Conservation (phyloP, 2,888 invertebrate genomes). For the Sminthurinus aureus region DNA sequence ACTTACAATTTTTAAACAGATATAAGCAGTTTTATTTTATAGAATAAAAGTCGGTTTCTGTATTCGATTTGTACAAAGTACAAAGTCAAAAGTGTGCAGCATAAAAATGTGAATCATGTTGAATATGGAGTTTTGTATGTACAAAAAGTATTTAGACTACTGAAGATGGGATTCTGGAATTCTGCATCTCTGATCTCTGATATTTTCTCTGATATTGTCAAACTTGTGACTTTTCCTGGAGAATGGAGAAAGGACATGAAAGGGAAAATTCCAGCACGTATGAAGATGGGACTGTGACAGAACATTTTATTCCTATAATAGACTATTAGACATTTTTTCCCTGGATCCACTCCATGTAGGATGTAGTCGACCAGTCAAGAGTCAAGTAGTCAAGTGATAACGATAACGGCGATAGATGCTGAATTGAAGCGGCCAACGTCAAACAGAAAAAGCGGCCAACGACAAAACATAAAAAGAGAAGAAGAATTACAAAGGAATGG, state of each 20-base stretch:
- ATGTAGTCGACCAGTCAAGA: background rate
- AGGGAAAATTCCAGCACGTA: slow-evolving; percentile 28
- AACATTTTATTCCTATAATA: slow-evolving; percentile 3
- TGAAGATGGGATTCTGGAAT: background rate
- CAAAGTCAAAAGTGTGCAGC: too few species aligned
- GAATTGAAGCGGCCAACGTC: too few species aligned
- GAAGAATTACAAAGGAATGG: background rate
- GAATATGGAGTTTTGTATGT: background rate
- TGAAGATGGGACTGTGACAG: slow-evolving; percentile 24
- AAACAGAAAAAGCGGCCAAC: too few species aligned
- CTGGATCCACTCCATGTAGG: background rate
- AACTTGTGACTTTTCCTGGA: background rate
- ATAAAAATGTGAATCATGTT: background rate
- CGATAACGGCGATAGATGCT: too few species aligned
- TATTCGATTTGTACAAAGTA: too few species aligned
- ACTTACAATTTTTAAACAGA: too few species aligned
- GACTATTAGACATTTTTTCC: slow-evolving; percentile 3
- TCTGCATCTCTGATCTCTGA: too few species aligned
- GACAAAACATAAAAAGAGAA: background rate
- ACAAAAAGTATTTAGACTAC: background rate
- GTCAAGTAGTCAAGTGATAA: too few species aligned
- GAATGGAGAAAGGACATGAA: background rate
- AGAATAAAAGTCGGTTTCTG: too few species aligned
- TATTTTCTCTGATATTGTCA: background rate
- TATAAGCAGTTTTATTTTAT: too few species aligned